These are phyloP conservation scores for Agonopterix heracliana DNA, from an alignment of 2,888 invertebrate species.

Conservation along the genomic window DNA sequence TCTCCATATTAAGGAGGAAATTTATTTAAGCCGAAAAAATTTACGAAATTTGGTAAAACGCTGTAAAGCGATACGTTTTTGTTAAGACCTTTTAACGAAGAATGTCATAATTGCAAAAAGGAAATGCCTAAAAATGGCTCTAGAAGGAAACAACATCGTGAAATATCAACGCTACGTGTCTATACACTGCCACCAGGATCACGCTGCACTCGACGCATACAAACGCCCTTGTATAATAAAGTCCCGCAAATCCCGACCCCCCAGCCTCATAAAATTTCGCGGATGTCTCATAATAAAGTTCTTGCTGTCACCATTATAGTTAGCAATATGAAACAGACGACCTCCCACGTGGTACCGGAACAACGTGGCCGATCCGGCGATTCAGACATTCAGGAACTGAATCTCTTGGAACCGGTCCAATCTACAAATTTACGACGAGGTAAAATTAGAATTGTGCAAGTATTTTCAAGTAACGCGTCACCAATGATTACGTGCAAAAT, in stretches of 20 bases:
- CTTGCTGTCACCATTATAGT: constrained; percentile 39
- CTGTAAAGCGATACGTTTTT: too few relatives aligned
- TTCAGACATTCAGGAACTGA: constrained; percentile 11
- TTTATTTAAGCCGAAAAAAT: background rate
- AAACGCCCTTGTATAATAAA: background rate
- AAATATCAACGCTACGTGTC: too few relatives aligned
- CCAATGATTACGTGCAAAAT: constrained; percentile 30
- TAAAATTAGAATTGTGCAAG: constrained; percentile 60
- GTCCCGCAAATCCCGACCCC: constrained; percentile 1
- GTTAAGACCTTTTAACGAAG: too few relatives aligned
- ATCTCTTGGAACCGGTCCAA: constrained; percentile 58
- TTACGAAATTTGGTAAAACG: too few relatives aligned
- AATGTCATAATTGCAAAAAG: too few relatives aligned
- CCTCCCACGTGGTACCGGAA: constrained; percentile 49
- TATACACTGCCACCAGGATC: too few relatives aligned
- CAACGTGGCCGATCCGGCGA: constrained; percentile 24
- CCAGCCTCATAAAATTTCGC: constrained; percentile 4
- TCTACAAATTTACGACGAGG: constrained; percentile 50
- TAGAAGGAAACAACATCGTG: too few relatives aligned
- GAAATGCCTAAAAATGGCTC: too few relatives aligned
- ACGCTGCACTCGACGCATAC: too few relatives aligned
- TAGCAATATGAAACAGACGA: constrained; percentile 24
- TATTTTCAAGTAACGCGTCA: constrained; percentile 41
- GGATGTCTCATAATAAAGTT: constrained; percentile 30
- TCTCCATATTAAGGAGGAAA: background rate